Percentiles rank a stretch among this genome's conserved stretches.
These are phyloP conservation scores for Ceratotherium simum DNA, from an alignment of 2,113 vertebrate species.

Conservation along the genomic window DNA sequence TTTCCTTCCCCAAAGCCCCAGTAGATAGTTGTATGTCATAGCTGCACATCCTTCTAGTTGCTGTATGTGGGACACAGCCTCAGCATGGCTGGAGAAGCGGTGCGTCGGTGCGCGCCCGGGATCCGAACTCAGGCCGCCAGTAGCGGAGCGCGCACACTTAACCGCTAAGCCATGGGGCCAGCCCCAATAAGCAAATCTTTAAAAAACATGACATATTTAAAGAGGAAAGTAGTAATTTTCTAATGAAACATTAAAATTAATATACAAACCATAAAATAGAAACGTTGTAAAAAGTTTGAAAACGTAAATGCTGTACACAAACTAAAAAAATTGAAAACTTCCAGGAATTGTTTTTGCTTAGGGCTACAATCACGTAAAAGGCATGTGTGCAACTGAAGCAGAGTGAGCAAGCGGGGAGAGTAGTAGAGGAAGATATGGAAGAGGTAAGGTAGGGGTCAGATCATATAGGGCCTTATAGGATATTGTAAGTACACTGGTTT, in stretches of 20 bases:
- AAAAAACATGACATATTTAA: background rate
- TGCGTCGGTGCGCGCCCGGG: no score
- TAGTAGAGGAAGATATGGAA: background rate
- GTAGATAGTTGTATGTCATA: no score
- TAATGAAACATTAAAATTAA: background rate
- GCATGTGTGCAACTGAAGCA: background rate
- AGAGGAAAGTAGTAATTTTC: background rate
- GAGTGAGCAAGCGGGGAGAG: background rate
- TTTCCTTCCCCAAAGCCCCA: no score
- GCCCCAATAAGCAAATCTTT: background rate
- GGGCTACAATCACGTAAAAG: background rate
- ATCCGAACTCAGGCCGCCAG: no score
- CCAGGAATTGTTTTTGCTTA: background rate
- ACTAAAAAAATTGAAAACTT: background rate
- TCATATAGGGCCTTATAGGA: background rate
- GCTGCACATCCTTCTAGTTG: no score
- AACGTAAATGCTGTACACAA: background rate
- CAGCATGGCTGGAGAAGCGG: no score
- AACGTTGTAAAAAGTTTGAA: background rate
- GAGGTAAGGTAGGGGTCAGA: background rate
- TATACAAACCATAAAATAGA: slow-evolving; percentile 34
- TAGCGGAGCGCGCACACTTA: no score
- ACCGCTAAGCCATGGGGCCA: no score
- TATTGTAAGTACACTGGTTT: background rate
- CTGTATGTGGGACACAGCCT: no score